A percentile compares a stretch with the other conserved stretches of the same genome.
These are phyloP conservation scores for Mesaphorura yosii DNA, from an alignment of 1,140 invertebrate species.

Conservation along the genomic window DNA sequence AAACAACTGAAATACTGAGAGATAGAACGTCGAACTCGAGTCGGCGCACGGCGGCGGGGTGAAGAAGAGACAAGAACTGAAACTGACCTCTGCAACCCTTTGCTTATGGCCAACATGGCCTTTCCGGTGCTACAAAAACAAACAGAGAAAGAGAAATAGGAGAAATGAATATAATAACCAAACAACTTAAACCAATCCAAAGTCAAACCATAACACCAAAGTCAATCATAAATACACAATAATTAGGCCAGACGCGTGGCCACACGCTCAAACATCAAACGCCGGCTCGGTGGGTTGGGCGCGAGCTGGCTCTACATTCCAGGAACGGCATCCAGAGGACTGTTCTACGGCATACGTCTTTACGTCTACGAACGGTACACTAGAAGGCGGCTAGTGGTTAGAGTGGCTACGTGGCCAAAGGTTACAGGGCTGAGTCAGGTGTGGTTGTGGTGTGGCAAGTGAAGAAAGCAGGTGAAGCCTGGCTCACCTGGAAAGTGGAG, in stretches of 20 bases:
- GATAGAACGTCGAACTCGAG: not conserved
- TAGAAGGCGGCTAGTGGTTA: not conserved
- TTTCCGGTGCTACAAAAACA: slow-evolving; percentile 59
- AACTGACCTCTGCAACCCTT: slow-evolving; percentile 74
- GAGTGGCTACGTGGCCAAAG: not conserved
- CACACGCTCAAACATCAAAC: too few relatives aligned
- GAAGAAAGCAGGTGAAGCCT: too few relatives aligned
- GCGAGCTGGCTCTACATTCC: too few relatives aligned
- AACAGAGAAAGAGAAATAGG: slow-evolving; percentile 38
- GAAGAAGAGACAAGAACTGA: slow-evolving; percentile 32
- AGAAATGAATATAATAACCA: not conserved
- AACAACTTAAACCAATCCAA: not conserved
- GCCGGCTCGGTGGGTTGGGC: too few relatives aligned
- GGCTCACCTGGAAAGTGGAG: slow-evolving; percentile 49
- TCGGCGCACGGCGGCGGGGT: too few relatives aligned
- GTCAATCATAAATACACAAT: too few relatives aligned
- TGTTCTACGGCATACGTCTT: too few relatives aligned
- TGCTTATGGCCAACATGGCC: slow-evolving; percentile 76
- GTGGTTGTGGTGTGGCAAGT: too few relatives aligned
- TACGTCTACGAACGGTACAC: not conserved
- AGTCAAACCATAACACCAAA: too few relatives aligned
- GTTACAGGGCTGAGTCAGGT: not conserved
- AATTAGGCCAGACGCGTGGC: too few relatives aligned
- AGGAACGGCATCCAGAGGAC: too few relatives aligned
- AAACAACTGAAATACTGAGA: slow-evolving; percentile 2